Percentiles rank a stretch among this genome's conserved stretches.
Evolutionary conservation across 2,797 vertebrate species (phyloP).

Genomic region (Mormyrops attenuatus): DNA sequence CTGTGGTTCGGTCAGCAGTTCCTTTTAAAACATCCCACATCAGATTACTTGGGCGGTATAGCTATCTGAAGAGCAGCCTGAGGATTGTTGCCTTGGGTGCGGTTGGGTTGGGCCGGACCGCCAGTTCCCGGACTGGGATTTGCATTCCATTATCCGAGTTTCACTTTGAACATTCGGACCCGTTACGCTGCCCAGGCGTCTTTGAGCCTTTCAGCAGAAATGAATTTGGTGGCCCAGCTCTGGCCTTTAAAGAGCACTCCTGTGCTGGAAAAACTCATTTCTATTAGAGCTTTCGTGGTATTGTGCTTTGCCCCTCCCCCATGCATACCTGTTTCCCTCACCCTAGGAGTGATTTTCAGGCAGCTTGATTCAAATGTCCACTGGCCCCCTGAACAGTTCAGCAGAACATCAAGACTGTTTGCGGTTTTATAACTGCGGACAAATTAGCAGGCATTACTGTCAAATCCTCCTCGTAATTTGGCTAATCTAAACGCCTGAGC

Average conservation of each 20-base stretch:
- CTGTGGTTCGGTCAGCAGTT: background rate
- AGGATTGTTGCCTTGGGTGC: background rate
- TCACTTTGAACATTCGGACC: background rate
- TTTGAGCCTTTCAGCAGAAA: background rate
- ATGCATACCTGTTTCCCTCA: background rate
- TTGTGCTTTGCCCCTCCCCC: background rate
- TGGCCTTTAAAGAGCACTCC: background rate
- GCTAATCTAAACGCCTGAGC: conserved; percentile 13
- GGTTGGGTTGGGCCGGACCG: background rate
- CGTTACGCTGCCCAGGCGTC: background rate
- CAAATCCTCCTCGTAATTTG: conserved; percentile 26
- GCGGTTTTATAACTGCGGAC: conserved; percentile 23
- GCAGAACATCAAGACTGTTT: conserved; percentile 22
- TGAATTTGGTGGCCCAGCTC: background rate
- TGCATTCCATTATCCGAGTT: background rate
- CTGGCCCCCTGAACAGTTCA: background rate
- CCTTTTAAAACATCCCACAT: background rate
- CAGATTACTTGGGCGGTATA: background rate
- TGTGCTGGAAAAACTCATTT: conserved; percentile 3
- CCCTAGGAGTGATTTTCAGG: background rate
- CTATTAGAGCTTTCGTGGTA: background rate
- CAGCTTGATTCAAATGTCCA: conserved; percentile 1
- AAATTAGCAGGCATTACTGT: conserved; percentile 32
- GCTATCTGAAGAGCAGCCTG: background rate
- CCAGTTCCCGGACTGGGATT: background rate